These are phyloP conservation scores for Phallusia fumigata DNA, from an alignment of 23 tunicate genomes.

Conservation along the genomic window DNA sequence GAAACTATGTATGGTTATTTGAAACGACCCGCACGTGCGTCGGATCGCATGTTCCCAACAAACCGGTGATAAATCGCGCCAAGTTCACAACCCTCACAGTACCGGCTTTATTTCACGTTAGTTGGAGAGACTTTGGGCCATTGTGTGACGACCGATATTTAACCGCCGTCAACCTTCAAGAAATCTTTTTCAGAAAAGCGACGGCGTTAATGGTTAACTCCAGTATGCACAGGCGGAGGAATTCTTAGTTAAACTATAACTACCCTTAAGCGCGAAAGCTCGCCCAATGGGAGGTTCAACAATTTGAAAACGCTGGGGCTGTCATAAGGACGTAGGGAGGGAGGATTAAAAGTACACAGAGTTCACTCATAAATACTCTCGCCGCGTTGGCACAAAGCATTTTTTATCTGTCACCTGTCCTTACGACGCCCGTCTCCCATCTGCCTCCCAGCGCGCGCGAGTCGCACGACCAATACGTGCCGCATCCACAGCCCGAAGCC, in stretches of 20 bases:
- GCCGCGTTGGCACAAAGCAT: neutral
- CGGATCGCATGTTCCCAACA: too few species aligned
- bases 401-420: conserved; percentile 12
- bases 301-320: neutral
- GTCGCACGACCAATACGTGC: conserved; percentile 1
- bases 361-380: neutral
- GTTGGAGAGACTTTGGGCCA: too few species aligned
- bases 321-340: neutral
- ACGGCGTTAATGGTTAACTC: neutral
- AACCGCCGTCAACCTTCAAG: too few species aligned
- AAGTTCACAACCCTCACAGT: too few species aligned
- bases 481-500: neutral
- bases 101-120: too few species aligned
- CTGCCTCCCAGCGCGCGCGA: conserved; percentile 6
- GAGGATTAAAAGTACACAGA: conserved; percentile 1
- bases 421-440: conserved; percentile 5
- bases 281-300: neutral
- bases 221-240: neutral
- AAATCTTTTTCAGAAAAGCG: neutral
- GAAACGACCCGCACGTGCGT: too few species aligned
- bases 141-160: too few species aligned
- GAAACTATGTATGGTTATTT: too few species aligned
- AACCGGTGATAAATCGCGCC: too few species aligned
- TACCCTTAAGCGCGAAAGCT: neutral
- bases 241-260: neutral